Conservation (phyloP, 2,888 invertebrate genomes). For the Cryptosula pallasiana region DNA sequence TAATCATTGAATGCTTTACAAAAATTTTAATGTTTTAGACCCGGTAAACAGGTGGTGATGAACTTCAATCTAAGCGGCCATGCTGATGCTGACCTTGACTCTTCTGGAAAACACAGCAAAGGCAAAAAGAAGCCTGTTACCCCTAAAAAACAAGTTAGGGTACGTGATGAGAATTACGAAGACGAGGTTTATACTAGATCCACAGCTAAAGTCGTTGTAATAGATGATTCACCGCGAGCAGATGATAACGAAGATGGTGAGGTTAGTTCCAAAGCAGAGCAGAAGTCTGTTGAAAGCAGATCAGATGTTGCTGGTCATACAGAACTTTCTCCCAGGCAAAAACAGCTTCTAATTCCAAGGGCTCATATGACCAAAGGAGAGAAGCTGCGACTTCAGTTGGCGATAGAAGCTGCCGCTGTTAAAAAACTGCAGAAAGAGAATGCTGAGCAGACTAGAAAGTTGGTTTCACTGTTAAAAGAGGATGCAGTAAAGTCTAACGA, state of each 20-base stretch:
- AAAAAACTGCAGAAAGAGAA: conserved; percentile 19
- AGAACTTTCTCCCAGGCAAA: conserved; percentile 8
- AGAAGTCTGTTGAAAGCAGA: not conserved
- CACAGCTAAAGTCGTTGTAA: not conserved
- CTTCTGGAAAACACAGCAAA: not conserved
- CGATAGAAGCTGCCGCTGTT: conserved; percentile 62
- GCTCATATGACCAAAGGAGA: conserved; percentile 59
- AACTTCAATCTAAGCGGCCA: conserved; percentile 6
- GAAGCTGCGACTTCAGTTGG: conserved; percentile 88
- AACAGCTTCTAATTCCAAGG: conserved; percentile 20
- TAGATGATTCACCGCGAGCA: not conserved
- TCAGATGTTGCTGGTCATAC: not conserved
- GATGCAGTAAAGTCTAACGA: not conserved
- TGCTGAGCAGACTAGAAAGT: not conserved
- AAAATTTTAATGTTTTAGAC: too few species aligned
- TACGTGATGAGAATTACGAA: not conserved
- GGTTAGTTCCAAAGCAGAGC: not conserved
- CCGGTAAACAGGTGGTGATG: conserved; percentile 8
- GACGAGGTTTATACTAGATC: not conserved
- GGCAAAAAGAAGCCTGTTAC: not conserved
- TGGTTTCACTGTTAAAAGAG: not conserved
- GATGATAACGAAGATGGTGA: not conserved
- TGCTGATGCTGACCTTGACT: not conserved
- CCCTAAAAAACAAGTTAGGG: not conserved
- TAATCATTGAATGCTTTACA: too few species aligned